Base-by-base conservation (phyloP, 2,113 vertebrate genomes). In the Oreotragus oreotragus region DNA sequence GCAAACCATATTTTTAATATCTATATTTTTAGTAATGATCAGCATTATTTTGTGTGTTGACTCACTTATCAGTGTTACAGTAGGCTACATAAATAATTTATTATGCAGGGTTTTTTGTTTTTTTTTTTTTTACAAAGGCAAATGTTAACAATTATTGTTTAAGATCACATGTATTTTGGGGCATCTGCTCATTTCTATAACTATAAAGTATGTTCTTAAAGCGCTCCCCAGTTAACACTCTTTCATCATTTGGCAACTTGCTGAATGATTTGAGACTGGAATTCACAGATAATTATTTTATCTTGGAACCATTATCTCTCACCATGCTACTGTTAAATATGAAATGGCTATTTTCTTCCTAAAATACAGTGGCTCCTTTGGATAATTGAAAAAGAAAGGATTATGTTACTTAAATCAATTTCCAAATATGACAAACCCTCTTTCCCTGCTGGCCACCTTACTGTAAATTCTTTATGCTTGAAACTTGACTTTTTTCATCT, bases 281-380 rank as follows among this genome's bases (percentile, higher is more conserved):
- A 95, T 90, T 93, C n/a, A 64, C 55, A 91, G 84, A 47, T 62
- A 88, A 88, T 95, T 79, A 73, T 90, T 92, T 91, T 92, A 92
- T 97, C 95, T 91, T 80, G 14, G 27, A 86, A 33, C 53, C 36
- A 58, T 84, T 93, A 43, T 96, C 51, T 83, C 36, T 95, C 17
- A 83, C 62, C 57, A 86, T 73, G 76, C 33, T 97, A 66, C 60
- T 89, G 17, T 92, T 88, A 97, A 90, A 73, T 43, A 62, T 25
- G 12, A 28, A 91, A 94, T 85, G 60, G 23, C 76, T 93, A 28
- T 80, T 87, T 94, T 49, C 62, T 90, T 94, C 36, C n/a, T 85
- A 77, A 92, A 87, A 90, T 73, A 51, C 25, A 9, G n/a, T 45
- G 28, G n/a, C 81, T 95, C 57, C 11, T 84, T 86, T 84, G 45